Conservation (phyloP, 2,113 vertebrate genomes). For the Trogon surrucura region DNA sequence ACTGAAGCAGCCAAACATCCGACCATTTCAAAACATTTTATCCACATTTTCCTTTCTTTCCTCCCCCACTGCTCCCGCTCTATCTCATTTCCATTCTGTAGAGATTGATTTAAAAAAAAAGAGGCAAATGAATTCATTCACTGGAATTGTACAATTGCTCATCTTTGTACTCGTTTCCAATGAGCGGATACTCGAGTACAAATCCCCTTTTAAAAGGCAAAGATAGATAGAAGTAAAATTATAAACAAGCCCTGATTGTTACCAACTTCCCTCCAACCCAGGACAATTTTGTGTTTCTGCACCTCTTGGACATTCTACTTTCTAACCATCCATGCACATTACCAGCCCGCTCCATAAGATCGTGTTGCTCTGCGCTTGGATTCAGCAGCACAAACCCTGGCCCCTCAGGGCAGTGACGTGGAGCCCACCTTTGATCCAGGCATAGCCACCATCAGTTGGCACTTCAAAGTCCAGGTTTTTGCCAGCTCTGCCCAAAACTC, state of each 20-base stretch:
- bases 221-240: background rate
- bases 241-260: background rate
- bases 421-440: too few species aligned
- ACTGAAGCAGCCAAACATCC: background rate
- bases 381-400: rapidly evolving
- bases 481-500: background rate
- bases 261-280: background rate
- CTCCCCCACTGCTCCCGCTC: background rate
- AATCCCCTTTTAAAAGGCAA: constrained; percentile 13
- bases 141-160: background rate
- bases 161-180: background rate
- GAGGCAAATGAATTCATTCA: constrained; percentile 12
- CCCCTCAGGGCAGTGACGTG: background rate
- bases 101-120: background rate
- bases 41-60: background rate
- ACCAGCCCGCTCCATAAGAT: background rate
- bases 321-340: rapidly evolving
- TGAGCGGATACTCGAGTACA: background rate
- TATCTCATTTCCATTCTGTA: constrained; percentile 3
- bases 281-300: background rate
- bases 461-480: background rate
- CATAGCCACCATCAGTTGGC: rapidly evolving
- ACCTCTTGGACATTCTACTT: too few species aligned
- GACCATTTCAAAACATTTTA: background rate
- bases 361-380: background rate